Base-by-base conservation (phyloP, 2,888 invertebrate species). In the Rhopalosiphum nymphaeae region DNA sequence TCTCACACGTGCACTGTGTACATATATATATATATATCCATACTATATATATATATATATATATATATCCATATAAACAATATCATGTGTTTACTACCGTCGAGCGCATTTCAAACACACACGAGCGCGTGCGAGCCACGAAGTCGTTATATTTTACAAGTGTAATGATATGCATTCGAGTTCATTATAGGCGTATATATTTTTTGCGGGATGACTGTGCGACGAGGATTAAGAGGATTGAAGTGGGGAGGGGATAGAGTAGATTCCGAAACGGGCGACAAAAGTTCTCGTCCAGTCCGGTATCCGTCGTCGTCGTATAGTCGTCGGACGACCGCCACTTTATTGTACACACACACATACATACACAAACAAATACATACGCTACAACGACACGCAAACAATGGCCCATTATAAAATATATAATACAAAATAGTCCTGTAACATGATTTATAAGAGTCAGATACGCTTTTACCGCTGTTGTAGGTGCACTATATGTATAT, bases 341-440 rank as follows among this genome's bases (percentile, higher is more conserved):
- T 21, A 36, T 67, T 67, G 67, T 36, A 78, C 36, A 0, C 21
- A 78, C 36, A 36, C 9, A 9, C 7, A 67, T 9, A 26, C 26
- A 26, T 10, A 16, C 7, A n/a, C 53, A 56, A 3, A 36, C 26
- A 25, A 13, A 26, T 25, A 36, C n/a, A 4, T 61, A 21, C 44
- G 13, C 46, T 3, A 92, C 46, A 21, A 36, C 89, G 85, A 42
- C 11, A 4, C 21, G 93, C 89, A 90, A 93, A 93, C 93, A 93
- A 93, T 93, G 93, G 93, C 84, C 93, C 93, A 93, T 93, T 93
- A 93, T 93, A 90, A 93, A 92, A n/a, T 61, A 61, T 92, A 93
- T 93, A 93, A 93, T 90, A 90, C 89, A 56, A 78, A 93, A 56
- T 89, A 67, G 92, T 85, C 44, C 56, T 5, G 89, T 89, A 93